Percentiles rank a stretch among this genome's conserved stretches.
phyloP scores from a whole-genome alignment of 2,888 invertebrate species.

The Rhagonycha lutea region DNA sequence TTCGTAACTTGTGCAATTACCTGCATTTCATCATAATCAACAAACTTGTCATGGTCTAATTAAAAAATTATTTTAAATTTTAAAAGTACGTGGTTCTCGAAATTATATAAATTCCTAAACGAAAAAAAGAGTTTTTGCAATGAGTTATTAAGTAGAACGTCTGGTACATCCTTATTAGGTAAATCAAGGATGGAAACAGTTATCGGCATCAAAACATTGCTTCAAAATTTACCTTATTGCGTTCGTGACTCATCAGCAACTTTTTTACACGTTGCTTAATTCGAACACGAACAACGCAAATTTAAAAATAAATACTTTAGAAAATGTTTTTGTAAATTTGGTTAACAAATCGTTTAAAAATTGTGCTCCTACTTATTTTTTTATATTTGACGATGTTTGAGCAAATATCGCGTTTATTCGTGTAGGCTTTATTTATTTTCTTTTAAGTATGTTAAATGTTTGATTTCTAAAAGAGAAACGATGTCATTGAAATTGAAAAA shows the following conservation, averaged over 20 bases:
- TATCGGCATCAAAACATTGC: conserved; percentile 4
- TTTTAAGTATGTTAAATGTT: background rate
- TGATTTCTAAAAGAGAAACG: background rate
- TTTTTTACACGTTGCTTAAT: background rate
- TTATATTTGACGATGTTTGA: background rate
- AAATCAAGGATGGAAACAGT: conserved; percentile 10
- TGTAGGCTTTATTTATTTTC: background rate
- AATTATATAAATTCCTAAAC: background rate
- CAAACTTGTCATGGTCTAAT: background rate
- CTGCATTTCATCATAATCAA: background rate
- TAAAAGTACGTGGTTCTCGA: background rate
- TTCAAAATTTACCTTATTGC: conserved; percentile 5
- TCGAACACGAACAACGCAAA: background rate
- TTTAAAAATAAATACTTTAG: background rate
- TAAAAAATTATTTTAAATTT: background rate
- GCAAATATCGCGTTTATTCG: background rate
- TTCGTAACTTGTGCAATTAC: background rate
- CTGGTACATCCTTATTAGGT: conserved; percentile 7
- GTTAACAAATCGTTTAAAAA: background rate
- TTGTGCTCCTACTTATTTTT: background rate
- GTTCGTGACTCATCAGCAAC: conserved; percentile 8
- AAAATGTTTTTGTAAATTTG: background rate
- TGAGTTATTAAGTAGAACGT: background rate
- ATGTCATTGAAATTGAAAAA: background rate
- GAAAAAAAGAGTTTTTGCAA: background rate